A percentile compares a stretch with the other conserved stretches of the same genome.
These are phyloP conservation scores for Neotragus pygmaeus DNA, from an alignment of 2,113 vertebrate species.

Conservation along the genomic window DNA sequence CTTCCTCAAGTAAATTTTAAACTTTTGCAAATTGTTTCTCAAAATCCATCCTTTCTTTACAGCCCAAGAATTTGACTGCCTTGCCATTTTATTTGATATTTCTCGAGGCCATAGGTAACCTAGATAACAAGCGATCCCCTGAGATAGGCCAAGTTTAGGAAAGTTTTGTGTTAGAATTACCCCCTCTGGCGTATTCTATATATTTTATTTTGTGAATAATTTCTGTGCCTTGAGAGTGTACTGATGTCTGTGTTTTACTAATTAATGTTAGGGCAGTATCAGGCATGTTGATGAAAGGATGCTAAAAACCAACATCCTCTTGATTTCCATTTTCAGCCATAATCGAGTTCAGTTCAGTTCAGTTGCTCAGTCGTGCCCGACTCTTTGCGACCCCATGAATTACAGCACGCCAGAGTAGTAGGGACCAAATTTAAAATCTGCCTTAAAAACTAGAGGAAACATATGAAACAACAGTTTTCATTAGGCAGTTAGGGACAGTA, in stretches of 20 bases:
- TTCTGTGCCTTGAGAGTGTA: background rate
- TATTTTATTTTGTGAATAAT: conserved; percentile 23
- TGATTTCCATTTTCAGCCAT: background rate
- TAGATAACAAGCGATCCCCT: background rate
- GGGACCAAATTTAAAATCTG: background rate
- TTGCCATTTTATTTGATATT: background rate
- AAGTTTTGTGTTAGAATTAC: background rate
- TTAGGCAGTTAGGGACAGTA: background rate
- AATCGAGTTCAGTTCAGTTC: too few relatives aligned
- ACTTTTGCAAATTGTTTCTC: background rate
- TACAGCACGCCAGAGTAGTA: too few relatives aligned
- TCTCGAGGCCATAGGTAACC: conserved; percentile 1
- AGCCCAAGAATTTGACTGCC: background rate
- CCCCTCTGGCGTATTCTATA: background rate
- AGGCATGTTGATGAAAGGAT: background rate
- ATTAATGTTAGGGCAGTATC: background rate
- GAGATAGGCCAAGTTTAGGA: conserved; percentile 3
- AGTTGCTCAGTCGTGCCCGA: too few relatives aligned
- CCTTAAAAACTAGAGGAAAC: background rate
- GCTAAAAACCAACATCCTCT: background rate
- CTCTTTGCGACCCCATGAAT: too few relatives aligned
- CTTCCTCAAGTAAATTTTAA: background rate
- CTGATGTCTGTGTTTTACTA: background rate
- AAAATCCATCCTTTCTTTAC: background rate
- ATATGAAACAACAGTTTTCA: background rate